Percentiles rank a stretch among this genome's conserved stretches.
These are phyloP conservation scores for Petrocephalus microphthalmus DNA, from an alignment of 2,113 vertebrate genomes.

Conservation along the genomic window DNA sequence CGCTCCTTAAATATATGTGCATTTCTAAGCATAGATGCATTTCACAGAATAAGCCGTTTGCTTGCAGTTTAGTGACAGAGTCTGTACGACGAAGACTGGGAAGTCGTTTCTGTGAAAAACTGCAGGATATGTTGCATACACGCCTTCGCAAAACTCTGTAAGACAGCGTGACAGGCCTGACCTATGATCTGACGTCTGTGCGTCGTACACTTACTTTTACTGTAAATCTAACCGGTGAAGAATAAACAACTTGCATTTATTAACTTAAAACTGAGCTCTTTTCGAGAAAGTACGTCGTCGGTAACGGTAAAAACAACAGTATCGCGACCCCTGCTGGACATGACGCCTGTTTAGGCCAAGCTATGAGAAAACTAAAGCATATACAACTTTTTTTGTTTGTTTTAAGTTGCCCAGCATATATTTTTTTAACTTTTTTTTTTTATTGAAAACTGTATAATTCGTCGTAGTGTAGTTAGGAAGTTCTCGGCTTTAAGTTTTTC, in stretches of 20 bases:
- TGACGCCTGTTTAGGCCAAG: background rate
- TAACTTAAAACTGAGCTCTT: conserved; percentile 17
- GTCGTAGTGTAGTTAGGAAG: background rate
- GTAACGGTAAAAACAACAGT: conserved; percentile 12
- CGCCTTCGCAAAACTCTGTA: background rate
- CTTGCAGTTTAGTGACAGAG: background rate
- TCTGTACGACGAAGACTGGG: background rate
- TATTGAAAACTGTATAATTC: background rate
- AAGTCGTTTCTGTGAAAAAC: background rate
- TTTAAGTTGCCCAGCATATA: background rate
- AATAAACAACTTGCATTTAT: background rate
- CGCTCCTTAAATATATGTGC: background rate
- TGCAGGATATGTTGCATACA: background rate
- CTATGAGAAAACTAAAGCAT: background rate
- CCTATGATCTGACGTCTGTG: background rate
- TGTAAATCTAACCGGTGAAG: background rate
- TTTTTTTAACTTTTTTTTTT: background rate
- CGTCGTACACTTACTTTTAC: background rate
- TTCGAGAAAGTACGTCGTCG: conserved; percentile 39
- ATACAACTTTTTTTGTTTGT: background rate
- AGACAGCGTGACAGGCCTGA: background rate
- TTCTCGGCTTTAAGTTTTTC: background rate
- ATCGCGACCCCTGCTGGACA: conserved; percentile 47
- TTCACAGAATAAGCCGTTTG: background rate
- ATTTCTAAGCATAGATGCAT: background rate